Evolutionary conservation across 2,113 vertebrate species (phyloP).

Genomic region (Melanocharis versteri): DNA sequence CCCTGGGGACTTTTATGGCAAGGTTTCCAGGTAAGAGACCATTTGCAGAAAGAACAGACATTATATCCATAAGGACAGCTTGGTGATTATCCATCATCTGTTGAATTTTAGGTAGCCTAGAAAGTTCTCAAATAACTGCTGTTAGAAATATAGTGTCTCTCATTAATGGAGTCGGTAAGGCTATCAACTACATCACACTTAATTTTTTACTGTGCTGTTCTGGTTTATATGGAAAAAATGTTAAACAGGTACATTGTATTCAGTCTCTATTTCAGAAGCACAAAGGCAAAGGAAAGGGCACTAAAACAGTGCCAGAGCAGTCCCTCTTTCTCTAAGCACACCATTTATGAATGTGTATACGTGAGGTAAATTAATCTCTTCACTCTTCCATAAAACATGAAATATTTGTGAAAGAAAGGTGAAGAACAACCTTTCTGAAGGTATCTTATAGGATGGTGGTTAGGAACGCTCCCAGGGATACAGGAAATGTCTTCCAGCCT

Average conservation of each 20-base stretch:
- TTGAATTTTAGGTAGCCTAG: not conserved
- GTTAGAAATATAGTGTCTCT: not conserved
- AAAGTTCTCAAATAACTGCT: not conserved
- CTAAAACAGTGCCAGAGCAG: not conserved
- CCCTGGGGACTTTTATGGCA: not conserved
- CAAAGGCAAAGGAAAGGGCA: not conserved
- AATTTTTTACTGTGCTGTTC: not conserved
- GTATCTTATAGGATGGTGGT: not conserved
- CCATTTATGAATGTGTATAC: not conserved
- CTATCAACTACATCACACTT: not conserved
- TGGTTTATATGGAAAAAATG: not conserved
- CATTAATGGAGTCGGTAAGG: not conserved
- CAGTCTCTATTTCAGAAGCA: not conserved
- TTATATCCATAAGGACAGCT: not conserved
- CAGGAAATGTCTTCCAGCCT: not conserved
- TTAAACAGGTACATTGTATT: not conserved
- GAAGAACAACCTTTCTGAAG: not conserved
- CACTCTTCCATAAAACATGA: not conserved
- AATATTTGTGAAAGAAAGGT: not conserved
- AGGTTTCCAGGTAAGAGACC: not conserved
- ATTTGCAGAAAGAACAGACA: not conserved
- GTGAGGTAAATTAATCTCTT: not conserved
- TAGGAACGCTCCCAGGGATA: accelerated
- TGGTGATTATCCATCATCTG: not conserved
- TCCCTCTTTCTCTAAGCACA: not conserved